These are phyloP conservation scores for Mobula birostris DNA, from an alignment of 2,113 vertebrate species.

Conservation along the genomic window DNA sequence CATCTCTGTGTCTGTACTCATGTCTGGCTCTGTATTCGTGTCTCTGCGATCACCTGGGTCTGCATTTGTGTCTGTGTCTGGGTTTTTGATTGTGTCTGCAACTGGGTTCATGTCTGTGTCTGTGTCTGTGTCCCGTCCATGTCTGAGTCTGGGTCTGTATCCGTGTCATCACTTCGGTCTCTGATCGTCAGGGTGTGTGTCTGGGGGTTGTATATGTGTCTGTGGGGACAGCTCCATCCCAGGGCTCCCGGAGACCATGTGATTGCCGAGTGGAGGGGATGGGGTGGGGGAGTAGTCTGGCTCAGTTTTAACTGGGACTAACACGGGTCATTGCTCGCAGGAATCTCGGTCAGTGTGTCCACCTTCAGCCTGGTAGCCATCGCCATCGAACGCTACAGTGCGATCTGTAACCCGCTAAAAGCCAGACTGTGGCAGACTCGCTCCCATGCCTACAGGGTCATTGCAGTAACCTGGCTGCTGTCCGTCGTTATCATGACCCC, in stretches of 20 bases:
- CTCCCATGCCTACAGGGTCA: slow-evolving; percentile 85
- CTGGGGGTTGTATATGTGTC: not conserved
- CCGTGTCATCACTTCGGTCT: not conserved
- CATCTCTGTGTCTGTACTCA: too few relatives aligned
- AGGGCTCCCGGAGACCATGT: too few relatives aligned
- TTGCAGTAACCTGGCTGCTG: slow-evolving; percentile 76
- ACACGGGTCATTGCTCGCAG: slow-evolving; percentile 50
- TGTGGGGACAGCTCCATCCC: not conserved
- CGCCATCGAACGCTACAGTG: slow-evolving; percentile 87
- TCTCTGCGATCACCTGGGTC: too few relatives aligned
- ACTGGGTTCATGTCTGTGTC: too few relatives aligned
- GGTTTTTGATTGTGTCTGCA: too few relatives aligned
- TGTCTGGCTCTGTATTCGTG: too few relatives aligned
- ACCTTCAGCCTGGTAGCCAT: slow-evolving; percentile 92
- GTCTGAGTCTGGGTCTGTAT: not conserved
- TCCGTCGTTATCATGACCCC: slow-evolving; percentile 84
- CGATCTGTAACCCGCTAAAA: slow-evolving; percentile 90
- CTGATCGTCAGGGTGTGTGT: not conserved
- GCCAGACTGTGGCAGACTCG: slow-evolving; percentile 89
- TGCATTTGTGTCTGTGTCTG: too few relatives aligned
- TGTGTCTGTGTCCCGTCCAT: not conserved
- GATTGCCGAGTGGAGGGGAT: too few relatives aligned
- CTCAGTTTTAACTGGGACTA: not conserved
- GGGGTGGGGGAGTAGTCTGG: not conserved
- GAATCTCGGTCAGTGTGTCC: slow-evolving; percentile 87